phyloP scores from a whole-genome alignment of 2,888 invertebrate genomes.

The Endotricha flammealis region DNA sequence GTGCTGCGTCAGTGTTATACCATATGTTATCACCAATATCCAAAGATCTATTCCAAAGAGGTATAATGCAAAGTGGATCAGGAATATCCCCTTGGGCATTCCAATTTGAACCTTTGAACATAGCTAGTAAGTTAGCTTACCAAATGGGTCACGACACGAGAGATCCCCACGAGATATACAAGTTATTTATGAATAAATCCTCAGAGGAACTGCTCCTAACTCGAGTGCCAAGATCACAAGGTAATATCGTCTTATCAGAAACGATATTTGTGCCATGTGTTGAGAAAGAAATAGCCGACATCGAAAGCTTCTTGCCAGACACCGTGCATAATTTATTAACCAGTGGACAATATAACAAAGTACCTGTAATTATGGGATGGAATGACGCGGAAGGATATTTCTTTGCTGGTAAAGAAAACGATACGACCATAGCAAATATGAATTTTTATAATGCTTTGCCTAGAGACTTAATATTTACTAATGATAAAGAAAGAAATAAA shows the following conservation, averaged over 20 bases:
- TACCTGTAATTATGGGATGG: conserved; percentile 52
- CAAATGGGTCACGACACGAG: conserved; percentile 42
- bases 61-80: conserved; percentile 59
- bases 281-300: conserved; percentile 46
- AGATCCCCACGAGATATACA: conserved; percentile 45
- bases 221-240: conserved; percentile 44
- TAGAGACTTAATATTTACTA: conserved; percentile 44
- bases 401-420: conserved; percentile 43
- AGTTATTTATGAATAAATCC: conserved; percentile 43
- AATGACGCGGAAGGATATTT: conserved; percentile 53
- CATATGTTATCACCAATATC: conserved; percentile 58
- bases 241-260: conserved; percentile 43
- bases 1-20: conserved; percentile 49
- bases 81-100: conserved; percentile 46
- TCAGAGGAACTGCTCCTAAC: conserved; percentile 46
- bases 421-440: conserved; percentile 35
- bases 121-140: conserved; percentile 51
- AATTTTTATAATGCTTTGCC: conserved; percentile 46
- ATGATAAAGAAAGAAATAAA: conserved; percentile 16
- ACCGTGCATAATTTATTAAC: conserved; percentile 39
- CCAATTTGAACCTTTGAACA: conserved; percentile 46
- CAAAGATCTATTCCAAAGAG: conserved; percentile 56
- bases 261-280: conserved; percentile 50
- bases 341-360: conserved; percentile 47
- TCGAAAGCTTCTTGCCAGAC: conserved; percentile 52